Conservation (phyloP, 2,797 vertebrate genomes). For the Meriones psammophilus region DNA sequence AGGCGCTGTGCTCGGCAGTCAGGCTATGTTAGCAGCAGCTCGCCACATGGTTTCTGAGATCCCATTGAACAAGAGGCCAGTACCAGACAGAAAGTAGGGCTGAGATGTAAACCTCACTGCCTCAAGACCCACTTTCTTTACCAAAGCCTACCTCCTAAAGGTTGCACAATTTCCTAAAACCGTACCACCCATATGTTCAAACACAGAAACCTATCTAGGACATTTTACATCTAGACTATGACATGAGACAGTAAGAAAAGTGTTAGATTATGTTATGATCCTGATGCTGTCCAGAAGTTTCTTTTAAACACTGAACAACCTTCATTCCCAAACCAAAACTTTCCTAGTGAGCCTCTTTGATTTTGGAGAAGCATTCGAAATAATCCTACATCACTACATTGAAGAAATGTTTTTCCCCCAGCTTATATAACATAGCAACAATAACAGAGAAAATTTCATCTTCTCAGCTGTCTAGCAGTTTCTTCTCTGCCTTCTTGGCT, state of each 20-base stretch:
- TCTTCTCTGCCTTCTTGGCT: background rate
- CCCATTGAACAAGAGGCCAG: background rate
- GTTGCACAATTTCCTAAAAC: background rate
- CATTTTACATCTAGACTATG: background rate
- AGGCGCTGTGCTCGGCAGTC: background rate
- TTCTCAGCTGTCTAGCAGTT: background rate
- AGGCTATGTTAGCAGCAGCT: background rate
- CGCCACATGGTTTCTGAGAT: background rate
- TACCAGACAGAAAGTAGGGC: background rate
- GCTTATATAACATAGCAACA: background rate
- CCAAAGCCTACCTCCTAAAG: background rate
- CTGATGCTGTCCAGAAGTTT: background rate
- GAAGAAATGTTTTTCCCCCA: background rate
- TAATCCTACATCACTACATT: background rate
- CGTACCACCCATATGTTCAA: background rate
- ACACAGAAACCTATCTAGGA: background rate
- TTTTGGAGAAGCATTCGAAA: background rate
- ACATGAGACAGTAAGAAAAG: background rate
- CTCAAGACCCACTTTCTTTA: background rate
- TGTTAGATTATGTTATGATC: background rate
- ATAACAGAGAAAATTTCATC: background rate
- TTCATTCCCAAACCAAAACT: background rate
- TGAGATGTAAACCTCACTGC: background rate
- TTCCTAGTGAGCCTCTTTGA: background rate
- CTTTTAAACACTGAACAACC: background rate